Evolutionary conservation across 2,888 invertebrate species (phyloP).

Genomic region (Cosmopolites sordidus): DNA sequence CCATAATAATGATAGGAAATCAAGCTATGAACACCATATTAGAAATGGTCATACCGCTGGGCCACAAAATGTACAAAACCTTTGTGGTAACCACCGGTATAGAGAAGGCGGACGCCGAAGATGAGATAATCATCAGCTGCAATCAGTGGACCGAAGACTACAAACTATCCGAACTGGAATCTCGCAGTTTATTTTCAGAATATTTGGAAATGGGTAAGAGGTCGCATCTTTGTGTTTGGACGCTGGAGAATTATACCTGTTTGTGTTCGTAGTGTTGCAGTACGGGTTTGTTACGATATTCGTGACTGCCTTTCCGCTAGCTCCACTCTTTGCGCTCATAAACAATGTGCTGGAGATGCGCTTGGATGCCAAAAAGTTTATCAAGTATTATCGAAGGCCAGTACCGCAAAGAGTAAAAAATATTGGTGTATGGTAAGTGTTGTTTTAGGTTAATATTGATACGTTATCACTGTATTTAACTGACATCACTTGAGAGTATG

Average conservation of each 20-base stretch:
- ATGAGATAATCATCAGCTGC: constrained; percentile 49
- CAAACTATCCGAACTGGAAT: constrained; percentile 59
- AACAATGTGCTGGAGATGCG: constrained; percentile 83
- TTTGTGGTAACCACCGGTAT: constrained; percentile 51
- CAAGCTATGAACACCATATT: constrained; percentile 73
- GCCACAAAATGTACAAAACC: constrained; percentile 55
- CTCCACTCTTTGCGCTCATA: constrained; percentile 74
- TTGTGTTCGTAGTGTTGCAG: constrained; percentile 63
- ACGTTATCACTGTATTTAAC: too few relatives aligned
- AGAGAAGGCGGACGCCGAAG: constrained; percentile 41
- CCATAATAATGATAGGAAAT: constrained; percentile 83
- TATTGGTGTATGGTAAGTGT: constrained; percentile 67
- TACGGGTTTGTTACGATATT: constrained; percentile 84
- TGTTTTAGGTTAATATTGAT: neutral
- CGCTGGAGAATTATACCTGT: too few relatives aligned
- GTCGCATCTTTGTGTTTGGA: neutral
- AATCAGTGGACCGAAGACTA: constrained; percentile 75
- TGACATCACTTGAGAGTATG: too few relatives aligned
- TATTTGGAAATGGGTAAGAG: constrained; percentile 79
- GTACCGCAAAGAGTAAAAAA: constrained; percentile 68
- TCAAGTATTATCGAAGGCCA: constrained; percentile 68
- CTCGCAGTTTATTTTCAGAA: constrained; percentile 70
- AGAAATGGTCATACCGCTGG: constrained; percentile 69
- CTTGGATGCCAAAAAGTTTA: constrained; percentile 76
- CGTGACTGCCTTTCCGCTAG: constrained; percentile 80